Evolutionary conservation across 1,140 invertebrate genomes (phyloP).

Genomic region (Zaprionus ghesquierei): DNA sequence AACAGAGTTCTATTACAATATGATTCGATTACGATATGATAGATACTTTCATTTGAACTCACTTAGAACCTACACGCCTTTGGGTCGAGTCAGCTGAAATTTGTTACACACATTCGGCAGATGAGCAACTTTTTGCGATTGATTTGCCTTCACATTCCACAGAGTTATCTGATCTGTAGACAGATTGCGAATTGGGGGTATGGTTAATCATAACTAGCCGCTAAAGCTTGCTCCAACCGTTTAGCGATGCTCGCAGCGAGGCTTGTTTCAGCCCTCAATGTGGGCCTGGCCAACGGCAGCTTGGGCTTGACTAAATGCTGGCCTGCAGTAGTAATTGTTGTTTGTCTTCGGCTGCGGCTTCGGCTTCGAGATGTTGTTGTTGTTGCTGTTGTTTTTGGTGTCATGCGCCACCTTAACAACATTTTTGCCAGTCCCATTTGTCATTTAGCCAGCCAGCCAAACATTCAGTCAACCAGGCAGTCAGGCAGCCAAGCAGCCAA

Average conservation of each 20-base stretch:
- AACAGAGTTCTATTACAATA: too few species aligned
- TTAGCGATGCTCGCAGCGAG: slow-evolving; percentile 28
- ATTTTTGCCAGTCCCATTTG: slow-evolving; percentile 68
- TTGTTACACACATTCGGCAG: background rate
- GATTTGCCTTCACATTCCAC: slow-evolving; percentile 19
- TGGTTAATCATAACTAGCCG: slow-evolving; percentile 17
- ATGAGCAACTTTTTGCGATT: background rate
- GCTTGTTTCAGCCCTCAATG: slow-evolving; percentile 17
- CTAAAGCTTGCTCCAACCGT: background rate
- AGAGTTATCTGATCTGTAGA: slow-evolving; percentile 14
- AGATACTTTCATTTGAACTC: background rate
- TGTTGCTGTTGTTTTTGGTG: slow-evolving; percentile 49
- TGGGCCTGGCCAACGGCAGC: slow-evolving; percentile 41
- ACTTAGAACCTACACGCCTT: too few species aligned
- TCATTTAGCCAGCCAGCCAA: slow-evolving; percentile 63
- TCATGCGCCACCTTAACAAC: slow-evolving; percentile 79
- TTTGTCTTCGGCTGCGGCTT: slow-evolving; percentile 28
- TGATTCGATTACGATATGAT: too few species aligned
- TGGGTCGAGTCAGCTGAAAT: background rate
- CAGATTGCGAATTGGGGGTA: background rate
- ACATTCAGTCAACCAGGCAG: slow-evolving; percentile 35
- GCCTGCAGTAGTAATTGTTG: slow-evolving; percentile 59
- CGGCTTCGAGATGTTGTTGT: slow-evolving; percentile 11
- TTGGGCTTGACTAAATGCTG: slow-evolving; percentile 67
- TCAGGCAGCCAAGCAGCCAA: slow-evolving; percentile 1